Base-by-base conservation (phyloP, 23 tunicate genomes). In the Botrylloides violaceus region DNA sequence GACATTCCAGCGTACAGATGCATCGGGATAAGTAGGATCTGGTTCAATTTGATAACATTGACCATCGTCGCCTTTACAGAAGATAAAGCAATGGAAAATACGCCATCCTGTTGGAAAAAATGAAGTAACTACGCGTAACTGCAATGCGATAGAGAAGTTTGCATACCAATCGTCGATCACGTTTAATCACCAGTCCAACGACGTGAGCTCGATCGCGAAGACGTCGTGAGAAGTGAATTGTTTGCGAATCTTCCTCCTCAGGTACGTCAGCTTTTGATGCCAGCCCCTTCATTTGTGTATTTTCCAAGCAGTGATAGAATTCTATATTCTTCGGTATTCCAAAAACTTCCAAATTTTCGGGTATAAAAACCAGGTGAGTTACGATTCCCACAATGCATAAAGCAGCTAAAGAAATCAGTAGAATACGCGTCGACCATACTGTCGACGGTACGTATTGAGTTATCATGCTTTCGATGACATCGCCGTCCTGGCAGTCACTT, bases 331-430 rank as follows among this genome's bases (percentile, higher is more conserved):
- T 15, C 15, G 53, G 15, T 43, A 43, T 43, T 43, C 53, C 53
- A 43, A 43, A 43, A 43, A 43, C 53, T 43, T 9, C 53, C 53
- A 43, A 43, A 9, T 43, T 43, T 15, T 31, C 70, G 35, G 70
- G 70, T 7, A 63, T 63, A 34, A 63, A 63, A 31, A 63, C 29
- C 20, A 63, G 4, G 29, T 63, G 70, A 3, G 29, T 63, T 3
- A 63, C 33, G 33, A 63, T 63, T 9, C 35, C 70, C 32, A 33
- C 34, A 12, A 63, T 9, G 33, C 70, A 63, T 23, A 63, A 31
- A 3, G 29, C 4, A 28, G 70, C 29, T 28, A 63, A 63, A 12
- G n/a, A 27, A 3, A 33, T 6, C 36, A 63, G 32, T 31, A 63
- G 35, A 26, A 63, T 28, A 4, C 33, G 20, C 7, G 29, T 9